Evolutionary conservation across 1,140 invertebrate genomes (phyloP).

Genomic region (Heliconius eleuchia): DNA sequence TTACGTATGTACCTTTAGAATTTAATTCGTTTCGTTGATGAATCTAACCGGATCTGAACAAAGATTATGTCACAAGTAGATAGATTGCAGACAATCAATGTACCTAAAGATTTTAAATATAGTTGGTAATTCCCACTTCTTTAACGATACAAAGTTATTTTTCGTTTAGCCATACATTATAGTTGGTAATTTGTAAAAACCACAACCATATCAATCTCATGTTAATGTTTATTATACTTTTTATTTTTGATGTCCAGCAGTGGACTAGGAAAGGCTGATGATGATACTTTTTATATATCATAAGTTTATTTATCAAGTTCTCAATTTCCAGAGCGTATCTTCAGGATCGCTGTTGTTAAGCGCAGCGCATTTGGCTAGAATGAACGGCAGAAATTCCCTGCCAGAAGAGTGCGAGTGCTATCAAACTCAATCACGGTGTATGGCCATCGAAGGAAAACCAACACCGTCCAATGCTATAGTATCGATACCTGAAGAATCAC

Average conservation of each 20-base stretch:
- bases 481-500: conserved; percentile 68
- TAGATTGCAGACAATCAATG: background rate
- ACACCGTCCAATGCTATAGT: conserved; percentile 56
- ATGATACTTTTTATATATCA: background rate
- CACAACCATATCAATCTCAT: background rate
- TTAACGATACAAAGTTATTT: background rate
- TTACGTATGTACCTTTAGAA: conserved; percentile 34
- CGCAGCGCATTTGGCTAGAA: conserved; percentile 88
- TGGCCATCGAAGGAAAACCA: conserved; percentile 50
- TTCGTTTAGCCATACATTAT: too few species aligned
- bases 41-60: conserved; percentile 17
- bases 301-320: background rate
- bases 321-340: conserved; percentile 85
- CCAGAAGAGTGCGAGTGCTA: conserved; percentile 59
- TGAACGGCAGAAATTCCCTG: conserved; percentile 78
- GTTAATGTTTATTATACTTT: background rate
- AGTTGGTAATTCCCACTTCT: conserved; percentile 13
- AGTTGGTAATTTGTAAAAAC: background rate
- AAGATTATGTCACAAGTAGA: conserved; percentile 7
- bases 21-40: conserved; percentile 36
- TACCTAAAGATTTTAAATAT: background rate
- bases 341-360: conserved; percentile 89
- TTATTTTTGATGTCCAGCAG: too few species aligned
- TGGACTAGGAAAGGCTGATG: too few species aligned
- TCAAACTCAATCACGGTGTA: conserved; percentile 41